phyloP scores from a whole-genome alignment of 2,888 invertebrate genomes.

The Anorthoa munda region DNA sequence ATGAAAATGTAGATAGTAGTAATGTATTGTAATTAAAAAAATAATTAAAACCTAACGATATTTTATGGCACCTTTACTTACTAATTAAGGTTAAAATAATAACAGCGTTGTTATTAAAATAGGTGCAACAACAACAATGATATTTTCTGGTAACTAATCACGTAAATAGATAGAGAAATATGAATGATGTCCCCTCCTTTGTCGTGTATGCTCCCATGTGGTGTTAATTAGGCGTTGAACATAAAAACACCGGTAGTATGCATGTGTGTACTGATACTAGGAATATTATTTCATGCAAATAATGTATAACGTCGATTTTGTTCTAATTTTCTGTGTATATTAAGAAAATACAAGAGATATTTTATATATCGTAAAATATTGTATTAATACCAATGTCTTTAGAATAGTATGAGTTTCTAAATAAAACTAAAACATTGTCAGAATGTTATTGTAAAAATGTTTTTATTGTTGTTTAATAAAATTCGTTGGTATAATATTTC shows the following conservation, averaged over 20 bases:
- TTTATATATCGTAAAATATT: neutral
- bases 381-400: neutral
- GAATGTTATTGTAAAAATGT: neutral
- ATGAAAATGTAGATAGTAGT: constrained; percentile 1
- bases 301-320: neutral
- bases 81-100: constrained; percentile 9
- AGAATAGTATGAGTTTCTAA: neutral
- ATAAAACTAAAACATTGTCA: neutral
- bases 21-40: constrained; percentile 7
- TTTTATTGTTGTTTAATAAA: constrained; percentile 7
- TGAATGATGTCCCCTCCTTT: constrained; percentile 78
- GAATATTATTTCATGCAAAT: constrained; percentile 22
- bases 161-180: constrained; percentile 72
- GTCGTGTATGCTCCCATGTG: constrained; percentile 83
- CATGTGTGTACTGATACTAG: constrained; percentile 61
- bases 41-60: constrained; percentile 11
- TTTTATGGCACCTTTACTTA: constrained; percentile 4
- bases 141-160: constrained; percentile 56
- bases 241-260: constrained; percentile 73
- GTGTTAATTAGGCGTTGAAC: constrained; percentile 80
- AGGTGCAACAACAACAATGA: constrained; percentile 19
- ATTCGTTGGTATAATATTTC: constrained; percentile 12
- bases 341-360: neutral
- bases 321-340: neutral
- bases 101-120: constrained; percentile 17